phyloP scores from a whole-genome alignment of 2,113 vertebrate genomes.

The Hyaena hyaena region DNA sequence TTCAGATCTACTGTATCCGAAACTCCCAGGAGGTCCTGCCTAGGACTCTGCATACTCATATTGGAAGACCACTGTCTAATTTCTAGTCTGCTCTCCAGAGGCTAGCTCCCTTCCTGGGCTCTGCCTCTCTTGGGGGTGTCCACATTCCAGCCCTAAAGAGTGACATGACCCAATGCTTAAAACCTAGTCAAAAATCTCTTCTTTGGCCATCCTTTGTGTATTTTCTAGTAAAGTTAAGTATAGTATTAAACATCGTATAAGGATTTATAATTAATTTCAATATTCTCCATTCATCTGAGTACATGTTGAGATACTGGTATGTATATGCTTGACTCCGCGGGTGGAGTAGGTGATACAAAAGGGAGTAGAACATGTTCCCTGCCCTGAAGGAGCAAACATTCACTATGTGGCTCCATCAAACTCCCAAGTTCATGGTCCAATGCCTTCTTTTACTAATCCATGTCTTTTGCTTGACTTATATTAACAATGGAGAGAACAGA shows the following conservation, averaged over 20 bases:
- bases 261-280: constrained; percentile 36
- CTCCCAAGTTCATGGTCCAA: not conserved
- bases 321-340: not conserved
- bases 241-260: not conserved
- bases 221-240: constrained; percentile 9
- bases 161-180: not conserved
- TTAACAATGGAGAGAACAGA: constrained; percentile 3
- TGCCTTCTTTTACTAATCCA: not conserved
- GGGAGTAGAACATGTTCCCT: not conserved
- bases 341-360: not conserved
- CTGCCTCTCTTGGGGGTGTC: not conserved
- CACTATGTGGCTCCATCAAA: not conserved
- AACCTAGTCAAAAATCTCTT: constrained; percentile 28
- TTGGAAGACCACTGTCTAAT: not conserved
- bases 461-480: not conserved
- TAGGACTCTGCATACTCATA: not conserved
- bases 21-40: not conserved
- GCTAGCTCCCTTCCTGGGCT: not conserved
- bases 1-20: not conserved
- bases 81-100: not conserved
- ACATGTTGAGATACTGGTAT: not conserved
- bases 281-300: not conserved
- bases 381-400: not conserved
- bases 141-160: not conserved
- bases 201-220: not conserved